Evolutionary conservation across 2,888 invertebrate species (phyloP), one percentile per base, ranked within the genome.

Genomic region (Phyllotreta striolata): DNA sequence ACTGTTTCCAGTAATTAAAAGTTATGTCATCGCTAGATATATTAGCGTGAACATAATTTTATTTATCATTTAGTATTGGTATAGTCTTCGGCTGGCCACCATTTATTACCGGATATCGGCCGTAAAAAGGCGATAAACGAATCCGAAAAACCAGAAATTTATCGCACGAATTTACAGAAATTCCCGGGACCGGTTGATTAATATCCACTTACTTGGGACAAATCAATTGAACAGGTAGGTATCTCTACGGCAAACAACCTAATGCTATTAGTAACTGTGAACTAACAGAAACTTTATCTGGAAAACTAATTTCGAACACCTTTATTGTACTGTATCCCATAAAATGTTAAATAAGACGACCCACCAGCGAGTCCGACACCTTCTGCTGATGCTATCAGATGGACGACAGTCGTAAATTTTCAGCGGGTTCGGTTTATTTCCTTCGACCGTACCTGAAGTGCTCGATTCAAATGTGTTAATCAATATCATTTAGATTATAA

Each of bases 311-410:
- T 75, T 70, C 64, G 69, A 73, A 76, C 75, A 75, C 75, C 75
- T 75, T 75, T 74, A 72, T 63, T 73, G 74, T 75, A 76, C 75
- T 76, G 75, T 75, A 73, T 64, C 67, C 74, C 70, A 74, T 77
- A 75, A 76, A 76, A 73, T 64, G 73, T 75, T 75, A 74, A 77
- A 75, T 74, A 74, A 73, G 72, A 68, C 70, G 67, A 70, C 74
- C 77, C 76, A 76, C 76, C 76, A 73, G 75, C 71, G 70, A 65
- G 71, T 65, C 66, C 70, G 75, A 76, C 77, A 77, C 76, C 74
- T 24, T 77, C 69, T 70, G 71, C 71, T 68, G 70, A 55, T 55
- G 69, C 73, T 77, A 77, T 77, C 77, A 70, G 77, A 76, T 77
- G 69, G 71, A 73, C 67, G 67, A 66, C 68, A 70, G 71, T 72